phyloP scores from a whole-genome alignment of 2,113 vertebrate species.

The Eurypyga helias region DNA sequence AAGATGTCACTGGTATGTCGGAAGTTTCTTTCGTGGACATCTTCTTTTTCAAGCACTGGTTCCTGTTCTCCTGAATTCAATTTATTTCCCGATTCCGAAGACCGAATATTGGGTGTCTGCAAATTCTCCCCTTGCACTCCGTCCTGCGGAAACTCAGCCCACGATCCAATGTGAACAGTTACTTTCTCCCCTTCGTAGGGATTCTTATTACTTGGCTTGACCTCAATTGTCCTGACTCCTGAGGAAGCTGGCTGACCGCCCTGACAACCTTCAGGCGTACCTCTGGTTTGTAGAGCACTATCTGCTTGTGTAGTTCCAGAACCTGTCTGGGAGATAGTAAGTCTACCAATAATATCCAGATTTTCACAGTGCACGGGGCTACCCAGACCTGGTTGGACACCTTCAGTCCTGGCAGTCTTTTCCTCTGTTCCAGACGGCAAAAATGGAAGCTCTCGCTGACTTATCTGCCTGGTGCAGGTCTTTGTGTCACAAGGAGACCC shows the following conservation, averaged over 20 bases:
- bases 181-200: conserved; percentile 82
- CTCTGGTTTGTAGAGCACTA: conserved; percentile 52
- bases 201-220: conserved; percentile 80
- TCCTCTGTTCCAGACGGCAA: conserved; percentile 71
- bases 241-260: conserved; percentile 60
- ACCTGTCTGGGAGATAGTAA: conserved; percentile 79
- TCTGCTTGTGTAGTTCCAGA: conserved; percentile 77
- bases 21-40: conserved; percentile 51
- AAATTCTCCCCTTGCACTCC: conserved; percentile 55
- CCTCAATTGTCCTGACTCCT: conserved; percentile 72
- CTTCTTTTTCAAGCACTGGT: conserved; percentile 68
- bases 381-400: conserved; percentile 51
- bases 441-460: conserved; percentile 75
- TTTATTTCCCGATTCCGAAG: conserved; percentile 65
- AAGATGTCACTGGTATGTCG: conserved; percentile 45
- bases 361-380: conserved; percentile 74
- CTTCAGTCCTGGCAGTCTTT: conserved; percentile 73
- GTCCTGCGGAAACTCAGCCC: conserved; percentile 62
- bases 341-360: conserved; percentile 72
- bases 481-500: conserved; percentile 77
- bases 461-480: conserved; percentile 74
- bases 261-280: conserved; percentile 55
- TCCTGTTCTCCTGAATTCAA: conserved; percentile 59
- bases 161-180: conserved; percentile 77
- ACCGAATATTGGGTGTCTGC: conserved; percentile 32